phyloP scores from a whole-genome alignment of 2,113 vertebrate genomes.

The Megaceryle maxima region DNA sequence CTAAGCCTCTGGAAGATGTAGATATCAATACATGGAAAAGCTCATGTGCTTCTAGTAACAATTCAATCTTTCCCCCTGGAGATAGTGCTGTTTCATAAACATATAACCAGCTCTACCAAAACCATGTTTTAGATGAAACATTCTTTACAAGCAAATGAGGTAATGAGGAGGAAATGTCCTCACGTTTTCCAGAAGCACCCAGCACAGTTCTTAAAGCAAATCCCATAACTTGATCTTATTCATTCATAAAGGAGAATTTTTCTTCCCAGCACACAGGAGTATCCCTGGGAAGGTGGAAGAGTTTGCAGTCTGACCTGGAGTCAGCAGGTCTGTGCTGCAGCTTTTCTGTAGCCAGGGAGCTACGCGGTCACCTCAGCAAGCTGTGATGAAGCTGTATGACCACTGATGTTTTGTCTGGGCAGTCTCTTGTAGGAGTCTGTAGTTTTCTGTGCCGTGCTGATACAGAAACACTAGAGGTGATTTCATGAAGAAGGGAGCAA shows the following conservation, averaged over 20 bases:
- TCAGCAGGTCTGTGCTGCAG: neutral
- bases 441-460: neutral
- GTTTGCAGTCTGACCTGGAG: neutral
- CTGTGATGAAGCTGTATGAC: neutral
- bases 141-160: neutral
- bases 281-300: neutral
- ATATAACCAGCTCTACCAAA: neutral
- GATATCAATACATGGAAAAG: neutral
- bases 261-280: neutral
- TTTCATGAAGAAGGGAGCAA: neutral
- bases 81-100: neutral
- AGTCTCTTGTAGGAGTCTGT: neutral
- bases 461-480: neutral
- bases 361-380: accelerated
- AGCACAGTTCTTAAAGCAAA: neutral
- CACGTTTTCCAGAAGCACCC: neutral
- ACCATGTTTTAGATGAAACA: neutral
- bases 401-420: neutral
- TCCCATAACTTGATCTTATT: neutral
- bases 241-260: neutral
- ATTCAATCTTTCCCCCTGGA: neutral
- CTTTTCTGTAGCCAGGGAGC: neutral
- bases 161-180: neutral
- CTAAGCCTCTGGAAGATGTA: neutral
- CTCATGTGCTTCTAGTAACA: neutral